phyloP scores from a whole-genome alignment of 2,797 vertebrate genomes.

The Galaxias olidus region DNA sequence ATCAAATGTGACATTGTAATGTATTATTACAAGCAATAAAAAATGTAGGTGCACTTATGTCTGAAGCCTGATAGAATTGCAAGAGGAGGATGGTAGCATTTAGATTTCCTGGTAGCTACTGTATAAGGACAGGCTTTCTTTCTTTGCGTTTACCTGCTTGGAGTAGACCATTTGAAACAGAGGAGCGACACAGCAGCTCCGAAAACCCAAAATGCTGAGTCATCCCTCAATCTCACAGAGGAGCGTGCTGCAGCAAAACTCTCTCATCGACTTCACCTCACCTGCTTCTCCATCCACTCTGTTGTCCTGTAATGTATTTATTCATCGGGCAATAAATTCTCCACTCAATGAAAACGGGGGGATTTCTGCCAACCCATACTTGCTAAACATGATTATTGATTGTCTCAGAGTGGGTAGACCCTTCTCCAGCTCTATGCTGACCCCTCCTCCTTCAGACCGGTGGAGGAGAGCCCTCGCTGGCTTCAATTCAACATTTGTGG shows the following conservation, averaged over 20 bases:
- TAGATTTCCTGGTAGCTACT: neutral
- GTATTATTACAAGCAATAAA: no score
- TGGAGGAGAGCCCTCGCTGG: neutral
- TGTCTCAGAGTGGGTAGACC: neutral
- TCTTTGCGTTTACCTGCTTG: neutral
- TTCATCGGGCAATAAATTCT: conserved; percentile 35
- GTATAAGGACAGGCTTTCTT: neutral
- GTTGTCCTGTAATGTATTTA: conserved; percentile 23
- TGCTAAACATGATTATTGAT: conserved; percentile 41
- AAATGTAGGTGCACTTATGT: no score
- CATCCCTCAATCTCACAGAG: neutral
- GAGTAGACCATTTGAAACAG: neutral
- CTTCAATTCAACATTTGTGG: no score
- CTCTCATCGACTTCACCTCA: conserved; percentile 7
- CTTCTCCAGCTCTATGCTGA: conserved; percentile 9
- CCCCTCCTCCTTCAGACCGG: conserved; percentile 4
- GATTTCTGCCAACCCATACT: conserved; percentile 21
- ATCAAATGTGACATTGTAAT: no score
- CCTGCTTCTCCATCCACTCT: conserved; percentile 17
- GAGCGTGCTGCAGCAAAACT: neutral
- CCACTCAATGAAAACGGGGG: conserved; percentile 19
- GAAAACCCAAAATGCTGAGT: conserved; percentile 13
- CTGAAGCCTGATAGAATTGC: no score
- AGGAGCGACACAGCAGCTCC: neutral
- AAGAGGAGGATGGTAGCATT: no score